Evolutionary conservation across 2,888 invertebrate species (phyloP).

Genomic region (Acanthoscelides obtectus): DNA sequence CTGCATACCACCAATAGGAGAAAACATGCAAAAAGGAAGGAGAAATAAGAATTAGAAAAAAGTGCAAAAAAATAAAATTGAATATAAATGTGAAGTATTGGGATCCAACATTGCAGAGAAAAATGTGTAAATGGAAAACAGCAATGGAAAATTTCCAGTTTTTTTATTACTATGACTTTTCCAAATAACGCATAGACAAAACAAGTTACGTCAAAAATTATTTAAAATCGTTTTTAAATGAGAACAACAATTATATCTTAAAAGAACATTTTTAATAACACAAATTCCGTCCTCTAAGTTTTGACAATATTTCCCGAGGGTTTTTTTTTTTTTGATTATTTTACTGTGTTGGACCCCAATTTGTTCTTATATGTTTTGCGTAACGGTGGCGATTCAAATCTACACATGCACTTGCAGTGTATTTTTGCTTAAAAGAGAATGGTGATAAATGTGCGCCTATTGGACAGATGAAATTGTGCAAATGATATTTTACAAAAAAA

Average conservation of each 20-base stretch:
- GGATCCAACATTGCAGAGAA: background rate
- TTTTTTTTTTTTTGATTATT: background rate
- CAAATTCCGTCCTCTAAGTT: too few species aligned
- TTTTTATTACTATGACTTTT: background rate
- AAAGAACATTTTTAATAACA: too few species aligned
- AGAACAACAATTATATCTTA: too few species aligned
- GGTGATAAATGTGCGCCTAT: background rate
- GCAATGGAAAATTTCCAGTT: background rate
- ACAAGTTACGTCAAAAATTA: background rate
- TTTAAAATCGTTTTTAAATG: background rate
- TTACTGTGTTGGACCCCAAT: background rate
- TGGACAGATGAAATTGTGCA: background rate
- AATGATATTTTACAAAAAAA: background rate
- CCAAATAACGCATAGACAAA: background rate
- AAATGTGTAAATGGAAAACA: background rate
- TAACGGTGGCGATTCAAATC: background rate
- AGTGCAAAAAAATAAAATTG: background rate
- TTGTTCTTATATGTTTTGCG: background rate
- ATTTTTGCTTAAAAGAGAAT: background rate
- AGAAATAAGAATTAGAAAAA: constrained; percentile 37
- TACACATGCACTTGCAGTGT: background rate
- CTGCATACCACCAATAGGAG: constrained; percentile 36
- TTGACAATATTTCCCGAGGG: too few species aligned
- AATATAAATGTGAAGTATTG: background rate
- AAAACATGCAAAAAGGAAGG: constrained; percentile 39